Percentiles rank a stretch among this genome's conserved stretches.
Evolutionary conservation across 2,113 vertebrate species (phyloP).

Genomic region (Falcunculus frontatus): DNA sequence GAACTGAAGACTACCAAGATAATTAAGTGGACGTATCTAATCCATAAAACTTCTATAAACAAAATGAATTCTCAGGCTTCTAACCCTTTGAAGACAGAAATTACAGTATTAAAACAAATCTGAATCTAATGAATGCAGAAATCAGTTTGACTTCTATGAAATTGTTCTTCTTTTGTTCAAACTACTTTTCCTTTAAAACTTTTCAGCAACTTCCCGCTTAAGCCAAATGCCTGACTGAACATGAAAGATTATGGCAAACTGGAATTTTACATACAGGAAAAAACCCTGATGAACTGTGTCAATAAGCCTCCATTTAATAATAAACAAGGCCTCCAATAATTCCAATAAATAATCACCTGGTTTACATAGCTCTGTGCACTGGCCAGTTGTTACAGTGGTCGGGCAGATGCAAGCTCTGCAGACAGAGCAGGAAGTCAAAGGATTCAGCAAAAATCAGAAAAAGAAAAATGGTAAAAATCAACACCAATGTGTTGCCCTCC

Average conservation of each 20-base stretch:
- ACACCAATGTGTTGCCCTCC: background rate
- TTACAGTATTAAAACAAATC: constrained; percentile 12
- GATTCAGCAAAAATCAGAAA: background rate
- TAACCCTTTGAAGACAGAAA: background rate
- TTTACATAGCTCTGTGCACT: background rate
- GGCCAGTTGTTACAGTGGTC: background rate
- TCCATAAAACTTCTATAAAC: constrained; percentile 3
- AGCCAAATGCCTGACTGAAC: background rate
- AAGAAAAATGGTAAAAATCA: background rate
- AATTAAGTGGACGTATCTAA: constrained; percentile 32
- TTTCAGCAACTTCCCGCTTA: background rate
- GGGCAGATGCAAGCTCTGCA: background rate
- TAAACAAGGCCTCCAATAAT: background rate
- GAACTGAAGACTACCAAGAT: background rate
- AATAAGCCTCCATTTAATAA: background rate
- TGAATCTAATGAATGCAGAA: background rate
- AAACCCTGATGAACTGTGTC: background rate
- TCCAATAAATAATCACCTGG: background rate
- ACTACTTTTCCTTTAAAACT: background rate
- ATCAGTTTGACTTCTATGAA: background rate
- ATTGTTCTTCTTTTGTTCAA: background rate
- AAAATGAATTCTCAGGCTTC: background rate
- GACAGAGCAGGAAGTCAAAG: background rate
- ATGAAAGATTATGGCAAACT: background rate
- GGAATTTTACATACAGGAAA: background rate